Conservation (phyloP, 2,888 invertebrate species). For the Macrophya alboannulata region DNA sequence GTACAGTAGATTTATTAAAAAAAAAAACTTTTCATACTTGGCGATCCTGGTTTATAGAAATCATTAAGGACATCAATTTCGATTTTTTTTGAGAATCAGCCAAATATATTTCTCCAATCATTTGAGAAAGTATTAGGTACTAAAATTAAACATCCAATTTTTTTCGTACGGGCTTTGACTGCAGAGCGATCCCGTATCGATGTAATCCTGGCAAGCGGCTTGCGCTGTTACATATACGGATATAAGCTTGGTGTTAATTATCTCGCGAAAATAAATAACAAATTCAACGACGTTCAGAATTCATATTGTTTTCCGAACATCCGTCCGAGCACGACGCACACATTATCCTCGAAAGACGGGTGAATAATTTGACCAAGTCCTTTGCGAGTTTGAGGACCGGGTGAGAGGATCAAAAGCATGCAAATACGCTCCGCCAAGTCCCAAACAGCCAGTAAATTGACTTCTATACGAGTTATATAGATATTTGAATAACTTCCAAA, state of each 20-base stretch:
- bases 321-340: neutral
- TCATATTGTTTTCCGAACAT: neutral
- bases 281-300: neutral
- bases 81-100: neutral
- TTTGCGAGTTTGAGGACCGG: slow-evolving; percentile 21
- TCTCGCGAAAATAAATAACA: neutral
- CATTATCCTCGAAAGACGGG: neutral
- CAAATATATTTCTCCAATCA: neutral
- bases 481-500: slow-evolving; percentile 41
- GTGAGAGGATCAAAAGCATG: slow-evolving; percentile 50
- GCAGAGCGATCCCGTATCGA: too few relatives aligned
- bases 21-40: neutral
- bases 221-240: neutral
- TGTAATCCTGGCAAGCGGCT: neutral
- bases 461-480: slow-evolving; percentile 44
- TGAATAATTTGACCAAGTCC: slow-evolving; percentile 44
- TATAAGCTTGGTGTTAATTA: neutral
- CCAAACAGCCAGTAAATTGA: slow-evolving; percentile 51
- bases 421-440: slow-evolving; percentile 41
- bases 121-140: neutral
- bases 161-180: too few relatives aligned
- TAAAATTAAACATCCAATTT: neutral
- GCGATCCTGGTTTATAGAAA: too few relatives aligned
- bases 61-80: too few relatives aligned
- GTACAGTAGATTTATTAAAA: too few relatives aligned